Evolutionary conservation across 2,888 invertebrate species (phyloP), one percentile per base, ranked within the genome.

Genomic region (Noctua janthe): DNA sequence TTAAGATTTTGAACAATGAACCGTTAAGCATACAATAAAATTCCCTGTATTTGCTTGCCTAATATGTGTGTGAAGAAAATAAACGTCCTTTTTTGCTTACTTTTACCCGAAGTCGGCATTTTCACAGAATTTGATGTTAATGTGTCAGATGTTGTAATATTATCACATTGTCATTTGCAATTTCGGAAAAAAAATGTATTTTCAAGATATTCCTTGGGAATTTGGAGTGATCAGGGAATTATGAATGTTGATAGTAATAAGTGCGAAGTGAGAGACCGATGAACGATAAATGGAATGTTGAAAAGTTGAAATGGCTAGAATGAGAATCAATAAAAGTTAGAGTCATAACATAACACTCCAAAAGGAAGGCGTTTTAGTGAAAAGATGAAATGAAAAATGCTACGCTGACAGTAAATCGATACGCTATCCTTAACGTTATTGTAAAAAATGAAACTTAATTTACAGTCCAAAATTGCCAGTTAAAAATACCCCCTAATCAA

Each of bases 11-110:
- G 90, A 94, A 95, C 94, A 94, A 95, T 94, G 91, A 92, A 95
- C 96, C 96, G 96, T 96, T 96, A 96, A 93, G 91, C 90, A 92
- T 89, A 95, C 94, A 93, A 91, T 90, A 90, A 84, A 80, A 81
- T 85, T 84, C 83, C n/a, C 54, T 80, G 86, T 81, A 78, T 87
- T 89, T 89, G 76, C 74, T 82, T 70, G 67, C 85, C 84, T 86
- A 87, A 91, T 85, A 71, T 78, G 74, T 86, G 70, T 78, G 87
- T 51, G 71, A 66, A 51, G 59, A 71, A 77, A 87, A 88, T 76
- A 79, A 73, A 73, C 35, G 67, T 43, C 39, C 17, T 62, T 85
- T 79, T 80, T 84, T 76, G 47, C 51, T 62, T 64, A 47, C 64
- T 0, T 80, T 84, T 73, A 35, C 39, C 39, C n/a, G 69, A 66